Base-by-base conservation (phyloP, 2,797 vertebrate genomes). In the Takifugu rubripes region DNA sequence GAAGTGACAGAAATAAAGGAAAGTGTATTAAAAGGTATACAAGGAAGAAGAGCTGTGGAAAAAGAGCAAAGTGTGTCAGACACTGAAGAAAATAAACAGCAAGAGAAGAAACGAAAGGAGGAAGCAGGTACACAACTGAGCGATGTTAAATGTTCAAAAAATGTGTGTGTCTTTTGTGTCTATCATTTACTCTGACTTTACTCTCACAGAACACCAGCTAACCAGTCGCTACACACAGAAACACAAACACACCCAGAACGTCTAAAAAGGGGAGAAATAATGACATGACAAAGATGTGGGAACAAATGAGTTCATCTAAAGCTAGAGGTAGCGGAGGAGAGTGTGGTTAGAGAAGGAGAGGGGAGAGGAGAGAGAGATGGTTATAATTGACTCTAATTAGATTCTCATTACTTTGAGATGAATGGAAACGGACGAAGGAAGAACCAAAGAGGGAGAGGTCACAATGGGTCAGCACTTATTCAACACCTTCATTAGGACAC, bases 371-470 rank as follows among this genome's bases (percentile, higher is more conserved):
- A 64, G 66, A 70, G 74, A 75, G 78, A 70, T 81, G 75, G 74
- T 83, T 84, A 80, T 85, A 87, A 87, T 83, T 85, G 86, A 74
- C 75, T 70, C 78, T 85, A 86, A 88, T 89, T 84, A 86, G 84
- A 85, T 86, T 88, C 78, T 84, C 79, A 84, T 86, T 85, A 87
- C 84, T 63, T 70, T 75, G 66, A 76, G 78, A 87, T 86, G 79
- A 85, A 87, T 84, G 75, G 79, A 84, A 83, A 77, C 5, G 56
- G 70, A 85, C 71, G 74, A 84, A 79, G 78, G 76, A 75, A 75
- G 74, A 72, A 78, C 74, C 69, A 59, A 75, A 76, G 73, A 81
- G 70, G 58, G 64, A 81, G 83, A 75, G 83, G 84, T 87, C 81
- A 73, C 67, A 46, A 70, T 68, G 75, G 82, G 83, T 82, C 81